Evolutionary conservation across 2,797 vertebrate species (phyloP), one percentile per base, ranked within the genome.

Genomic region (Margarornis squamiger): DNA sequence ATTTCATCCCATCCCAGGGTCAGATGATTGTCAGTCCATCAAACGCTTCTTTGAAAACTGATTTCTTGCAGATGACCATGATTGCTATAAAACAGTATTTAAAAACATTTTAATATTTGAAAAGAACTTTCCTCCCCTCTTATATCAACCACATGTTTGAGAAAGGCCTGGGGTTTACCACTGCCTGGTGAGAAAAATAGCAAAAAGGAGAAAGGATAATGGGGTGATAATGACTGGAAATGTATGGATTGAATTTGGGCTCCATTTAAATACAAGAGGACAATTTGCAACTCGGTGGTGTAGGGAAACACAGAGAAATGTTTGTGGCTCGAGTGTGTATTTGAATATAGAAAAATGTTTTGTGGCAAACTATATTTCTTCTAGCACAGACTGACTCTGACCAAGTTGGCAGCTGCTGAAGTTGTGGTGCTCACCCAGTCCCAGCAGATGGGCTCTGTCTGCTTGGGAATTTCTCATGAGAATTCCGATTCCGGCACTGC

Each of bases 71-170:
- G 96, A 92, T 92, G 90, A 97, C 78, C 58, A 14, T 14, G 61
- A 90, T 79, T 87, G 88, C 83, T 82, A 76, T 51, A 68, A 89
- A 96, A 61, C 24, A 89, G 52, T 88, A 94, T 92, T 95, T 93
- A 84, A 87, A 95, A 88, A 90, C 83, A 62, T 89, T 94, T 93
- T 85, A 82, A 93, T 92, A 92, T 88, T 93, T 87, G 80, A 82
- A 85, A 94, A 90, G 58, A 87, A 91, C 88, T 90, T 95, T 80
- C 86, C 55, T 96, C 87, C 88, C 83, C 81, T 94, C 90, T 92
- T 96, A 95, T 94, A 97, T 96, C 92, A 94, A 95, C 96, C 96
- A 96, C 94, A 94, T 92, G 86, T 86, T 96, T 85, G 74, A 88
- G 72, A 89, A 89, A 62, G 49, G 90, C 67, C 54, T 90, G 80